Evolutionary conservation across 2,113 vertebrate species (phyloP).

Genomic region (Helogale parvula): DNA sequence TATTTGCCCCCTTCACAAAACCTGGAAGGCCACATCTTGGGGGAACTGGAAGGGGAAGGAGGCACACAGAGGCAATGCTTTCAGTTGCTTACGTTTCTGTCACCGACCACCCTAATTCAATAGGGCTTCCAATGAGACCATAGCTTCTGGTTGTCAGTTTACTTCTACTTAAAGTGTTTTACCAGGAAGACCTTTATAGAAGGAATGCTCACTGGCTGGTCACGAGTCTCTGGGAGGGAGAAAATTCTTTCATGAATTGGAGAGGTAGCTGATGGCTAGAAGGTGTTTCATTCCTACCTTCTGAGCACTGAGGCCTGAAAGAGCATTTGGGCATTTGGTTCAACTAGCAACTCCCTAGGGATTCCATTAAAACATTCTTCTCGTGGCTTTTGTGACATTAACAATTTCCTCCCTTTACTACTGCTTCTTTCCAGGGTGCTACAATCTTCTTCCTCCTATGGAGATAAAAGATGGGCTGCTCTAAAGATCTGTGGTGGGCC

Average conservation of each 20-base stretch:
- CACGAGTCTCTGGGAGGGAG: background rate
- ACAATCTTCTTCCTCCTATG: background rate
- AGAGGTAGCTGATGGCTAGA: background rate
- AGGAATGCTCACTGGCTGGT: background rate
- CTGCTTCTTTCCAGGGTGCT: background rate
- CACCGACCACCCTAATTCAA: background rate
- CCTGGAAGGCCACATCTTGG: background rate
- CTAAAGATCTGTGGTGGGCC: background rate
- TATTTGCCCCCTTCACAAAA: background rate
- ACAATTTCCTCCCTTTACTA: background rate
- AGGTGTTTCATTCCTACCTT: background rate
- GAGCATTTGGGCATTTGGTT: background rate
- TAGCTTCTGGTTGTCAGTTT: background rate
- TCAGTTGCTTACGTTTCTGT: background rate
- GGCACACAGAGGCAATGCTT: background rate
- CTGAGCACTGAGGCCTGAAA: background rate
- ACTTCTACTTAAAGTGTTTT: background rate
- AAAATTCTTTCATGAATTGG: background rate
- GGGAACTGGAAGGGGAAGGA: rapidly evolving
- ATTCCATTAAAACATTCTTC: background rate
- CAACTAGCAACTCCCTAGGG: background rate
- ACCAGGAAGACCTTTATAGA: background rate
- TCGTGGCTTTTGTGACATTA: background rate
- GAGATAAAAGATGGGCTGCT: background rate
- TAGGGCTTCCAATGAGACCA: background rate